Evolutionary conservation across 2,888 invertebrate genomes (phyloP), one percentile per base, ranked within the genome.

Genomic region (Clivina fossor): DNA sequence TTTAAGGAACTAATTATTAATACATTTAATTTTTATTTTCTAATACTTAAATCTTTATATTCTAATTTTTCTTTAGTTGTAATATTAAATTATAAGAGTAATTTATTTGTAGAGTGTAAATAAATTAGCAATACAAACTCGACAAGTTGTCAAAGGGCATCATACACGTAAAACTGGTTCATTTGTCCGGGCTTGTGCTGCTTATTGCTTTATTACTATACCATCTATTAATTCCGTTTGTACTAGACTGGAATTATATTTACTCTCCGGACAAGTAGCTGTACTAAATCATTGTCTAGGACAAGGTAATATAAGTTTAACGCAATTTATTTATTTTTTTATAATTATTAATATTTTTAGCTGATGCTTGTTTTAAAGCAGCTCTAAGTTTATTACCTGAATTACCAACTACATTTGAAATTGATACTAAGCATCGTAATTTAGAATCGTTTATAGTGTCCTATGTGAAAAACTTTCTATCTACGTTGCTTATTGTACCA

Each of bases 191-290:
- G 96, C 97, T 2, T 97, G 97, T 76, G 88, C 92, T 37, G 97
- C 98, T 0, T 98, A 92, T 76, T 88, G 90, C 73, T 97, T 88
- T 74, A 95, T 98, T 59, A 97, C 97, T 5, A 90, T 95, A 70
- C 98, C 98, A n/a, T 96, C 96, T 9, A 83, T 98, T 69, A 83
- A 81, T 64, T 88, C 88, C 57, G 80, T 86, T n/a, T 83, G 87
- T 58, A 80, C 83, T 18, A 83, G 89, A 68, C 81, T 94, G 65
- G 88, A 90, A 64, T 80, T 97, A 41, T 94, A 94, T 77, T 78
- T 95, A 55, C 77, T 91, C 4, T 88, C 90, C 9, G 94, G 93
- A 13, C 92, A 93, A 75, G 88, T 92, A 37, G 93, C 95, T 18
- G 77, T 96, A 58, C 80, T 89, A 54, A 94, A 93, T 78, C 85